These are phyloP conservation scores for Urosaurus nigricauda DNA, from an alignment of 2,797 vertebrate genomes.

Conservation along the genomic window DNA sequence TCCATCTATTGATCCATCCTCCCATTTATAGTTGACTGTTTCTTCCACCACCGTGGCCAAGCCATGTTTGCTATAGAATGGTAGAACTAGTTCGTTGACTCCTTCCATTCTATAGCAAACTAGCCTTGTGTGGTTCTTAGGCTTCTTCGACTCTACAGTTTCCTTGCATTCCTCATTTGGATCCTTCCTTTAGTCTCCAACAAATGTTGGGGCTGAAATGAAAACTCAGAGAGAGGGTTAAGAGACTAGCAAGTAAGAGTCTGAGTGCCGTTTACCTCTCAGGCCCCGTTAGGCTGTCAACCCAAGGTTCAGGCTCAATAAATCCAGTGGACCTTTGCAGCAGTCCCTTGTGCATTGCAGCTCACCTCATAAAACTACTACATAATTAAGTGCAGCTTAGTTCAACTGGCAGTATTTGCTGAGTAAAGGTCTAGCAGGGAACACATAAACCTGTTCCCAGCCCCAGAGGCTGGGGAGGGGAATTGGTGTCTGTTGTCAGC, in stretches of 20 bases:
- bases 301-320: conserved; percentile 63
- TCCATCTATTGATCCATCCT: no score
- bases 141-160: background rate
- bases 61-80: no score
- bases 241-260: conserved; percentile 58
- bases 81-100: background rate
- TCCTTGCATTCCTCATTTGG: conserved; percentile 24
- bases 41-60: no score
- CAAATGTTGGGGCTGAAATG: background rate
- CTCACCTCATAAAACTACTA: conserved; percentile 77
- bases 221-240: conserved; percentile 61
- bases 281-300: conserved; percentile 67
- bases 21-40: no score
- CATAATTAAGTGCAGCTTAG: conserved; percentile 74
- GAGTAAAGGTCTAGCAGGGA: conserved; percentile 57
- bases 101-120: background rate
- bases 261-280: conserved; percentile 56
- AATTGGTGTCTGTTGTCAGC: conserved; percentile 36
- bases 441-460: conserved; percentile 56
- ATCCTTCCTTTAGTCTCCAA: conserved; percentile 9
- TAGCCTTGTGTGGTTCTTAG: background rate
- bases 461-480: conserved; percentile 44
- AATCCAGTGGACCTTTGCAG: conserved; percentile 69
- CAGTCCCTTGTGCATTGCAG: conserved; percentile 63
- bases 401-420: conserved; percentile 67